Evolutionary conservation across 1,140 invertebrate species (phyloP).

Genomic region (Aphelinus atriplicis): DNA sequence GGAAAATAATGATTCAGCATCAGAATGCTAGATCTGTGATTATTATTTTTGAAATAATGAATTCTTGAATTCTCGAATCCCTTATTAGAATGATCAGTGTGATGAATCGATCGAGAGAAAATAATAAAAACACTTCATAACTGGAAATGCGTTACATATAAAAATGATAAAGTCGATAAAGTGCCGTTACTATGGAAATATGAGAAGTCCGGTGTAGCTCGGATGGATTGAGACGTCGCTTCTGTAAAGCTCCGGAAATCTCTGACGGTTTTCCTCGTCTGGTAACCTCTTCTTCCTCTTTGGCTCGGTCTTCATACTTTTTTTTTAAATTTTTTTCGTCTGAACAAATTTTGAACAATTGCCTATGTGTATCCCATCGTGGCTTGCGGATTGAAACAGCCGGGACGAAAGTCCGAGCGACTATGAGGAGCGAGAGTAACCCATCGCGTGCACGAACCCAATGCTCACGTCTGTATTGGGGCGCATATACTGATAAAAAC

Average conservation of each 20-base stretch:
- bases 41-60: no score
- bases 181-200: constrained; percentile 37
- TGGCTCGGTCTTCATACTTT: neutral
- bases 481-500: constrained; percentile 3
- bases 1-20: no score
- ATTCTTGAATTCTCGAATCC: no score
- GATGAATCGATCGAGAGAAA: no score
- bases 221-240: constrained; percentile 55
- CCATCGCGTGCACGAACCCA: neutral
- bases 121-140: neutral
- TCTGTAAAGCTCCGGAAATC: constrained; percentile 50
- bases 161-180: constrained; percentile 42
- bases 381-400: no score
- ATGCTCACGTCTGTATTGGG: neutral
- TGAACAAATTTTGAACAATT: no score
- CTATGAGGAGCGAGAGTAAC: neutral
- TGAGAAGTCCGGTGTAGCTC: constrained; percentile 47
- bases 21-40: no score
- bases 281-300: neutral
- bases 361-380: no score
- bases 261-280: no score
- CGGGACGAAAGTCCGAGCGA: no score
- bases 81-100: no score
- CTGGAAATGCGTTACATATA: constrained; percentile 42
- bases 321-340: no score